Percentiles rank a stretch among this genome's conserved stretches.
Conservation (phyloP, 2,888 invertebrate species). For the Dryobota labecula region DNA sequence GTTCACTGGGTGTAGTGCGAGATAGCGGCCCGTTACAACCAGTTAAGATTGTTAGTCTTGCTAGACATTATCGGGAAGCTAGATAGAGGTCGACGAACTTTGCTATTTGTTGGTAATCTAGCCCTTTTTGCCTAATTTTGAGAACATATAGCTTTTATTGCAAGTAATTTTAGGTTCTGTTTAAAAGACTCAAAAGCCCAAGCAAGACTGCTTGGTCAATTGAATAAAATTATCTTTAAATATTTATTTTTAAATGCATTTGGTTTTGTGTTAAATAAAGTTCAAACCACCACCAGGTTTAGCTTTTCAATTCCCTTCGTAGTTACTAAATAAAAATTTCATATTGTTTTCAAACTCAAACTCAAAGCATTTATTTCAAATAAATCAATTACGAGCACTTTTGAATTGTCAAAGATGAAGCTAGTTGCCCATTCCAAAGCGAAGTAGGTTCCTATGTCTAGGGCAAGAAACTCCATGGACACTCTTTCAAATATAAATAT, state of each 20-base stretch:
- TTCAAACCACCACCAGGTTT: neutral
- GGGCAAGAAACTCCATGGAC: too few species aligned
- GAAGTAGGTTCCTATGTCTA: too few species aligned
- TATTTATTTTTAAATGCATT: neutral
- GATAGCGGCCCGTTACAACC: constrained; percentile 54
- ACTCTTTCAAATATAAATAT: too few species aligned
- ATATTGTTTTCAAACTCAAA: too few species aligned
- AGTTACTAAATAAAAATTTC: neutral
- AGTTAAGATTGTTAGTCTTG: constrained; percentile 51
- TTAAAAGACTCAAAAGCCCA: neutral
- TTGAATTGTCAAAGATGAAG: too few species aligned
- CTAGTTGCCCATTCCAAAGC: too few species aligned
- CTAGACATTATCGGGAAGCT: constrained; percentile 46
- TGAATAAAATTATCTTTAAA: neutral
- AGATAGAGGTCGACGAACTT: constrained; percentile 48
- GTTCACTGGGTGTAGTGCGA: constrained; percentile 53
- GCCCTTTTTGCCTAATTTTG: constrained; percentile 23
- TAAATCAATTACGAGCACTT: too few species aligned
- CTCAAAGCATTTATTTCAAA: too few species aligned
- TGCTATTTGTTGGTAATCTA: constrained; percentile 29
- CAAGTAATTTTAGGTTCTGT: neutral
- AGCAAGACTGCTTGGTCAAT: neutral
- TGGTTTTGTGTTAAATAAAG: neutral
- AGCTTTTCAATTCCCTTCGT: neutral
- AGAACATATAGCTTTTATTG: neutral